Conservation (phyloP, 2,888 invertebrate species). For the Melanchra persicariae region DNA sequence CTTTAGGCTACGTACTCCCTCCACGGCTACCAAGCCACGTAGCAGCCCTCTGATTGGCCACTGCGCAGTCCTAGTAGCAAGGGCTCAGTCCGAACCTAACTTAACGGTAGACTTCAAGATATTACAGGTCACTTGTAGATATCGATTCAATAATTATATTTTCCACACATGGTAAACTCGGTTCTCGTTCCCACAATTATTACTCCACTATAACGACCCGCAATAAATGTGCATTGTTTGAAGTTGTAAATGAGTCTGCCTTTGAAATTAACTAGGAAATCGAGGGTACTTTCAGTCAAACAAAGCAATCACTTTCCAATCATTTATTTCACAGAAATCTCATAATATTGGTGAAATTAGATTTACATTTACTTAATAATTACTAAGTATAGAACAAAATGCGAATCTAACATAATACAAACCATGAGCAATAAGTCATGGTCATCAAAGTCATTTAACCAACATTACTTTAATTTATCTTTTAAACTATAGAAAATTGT, state of each 20-base stretch:
- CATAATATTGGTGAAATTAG: slow-evolving; percentile 46
- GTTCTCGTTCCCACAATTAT: slow-evolving; percentile 1
- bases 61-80: not conserved
- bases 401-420: slow-evolving; percentile 21
- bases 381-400: slow-evolving; percentile 19
- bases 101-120: not conserved
- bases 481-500: slow-evolving; percentile 42
- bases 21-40: not conserved
- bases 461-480: not conserved
- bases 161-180: not conserved
- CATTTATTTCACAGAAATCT: slow-evolving; percentile 64
- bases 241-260: not conserved
- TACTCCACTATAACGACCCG: too few species aligned
- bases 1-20: not conserved
- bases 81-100: slow-evolving; percentile 1
- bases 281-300: slow-evolving; percentile 16
- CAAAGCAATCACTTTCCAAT: slow-evolving; percentile 45
- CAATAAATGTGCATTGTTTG: not conserved
- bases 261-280: not conserved
- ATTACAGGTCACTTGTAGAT: not conserved
- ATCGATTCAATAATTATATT: not conserved
- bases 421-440: slow-evolving; percentile 16
- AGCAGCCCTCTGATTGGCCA: not conserved
- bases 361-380: slow-evolving; percentile 1
- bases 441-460: slow-evolving; percentile 28